Conservation (phyloP, 2,797 vertebrate genomes). For the Bovichtus diacanthus region DNA sequence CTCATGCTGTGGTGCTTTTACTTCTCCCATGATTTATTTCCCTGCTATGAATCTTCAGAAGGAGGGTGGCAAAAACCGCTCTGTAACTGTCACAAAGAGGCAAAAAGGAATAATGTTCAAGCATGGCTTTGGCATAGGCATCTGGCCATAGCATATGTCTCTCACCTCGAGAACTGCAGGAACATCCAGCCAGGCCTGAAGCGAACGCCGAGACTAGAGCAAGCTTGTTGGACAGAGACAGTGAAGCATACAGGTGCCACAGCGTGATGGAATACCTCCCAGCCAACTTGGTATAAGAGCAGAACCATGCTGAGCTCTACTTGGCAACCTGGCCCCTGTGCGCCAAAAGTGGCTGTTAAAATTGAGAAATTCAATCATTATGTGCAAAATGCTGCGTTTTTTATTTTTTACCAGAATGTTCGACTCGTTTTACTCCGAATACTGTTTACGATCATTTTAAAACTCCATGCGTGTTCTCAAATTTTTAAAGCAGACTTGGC, state of each 20-base stretch:
- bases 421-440: neutral
- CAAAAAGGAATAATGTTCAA: constrained; percentile 31
- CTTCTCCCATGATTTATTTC: constrained; percentile 43
- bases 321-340: constrained; percentile 23
- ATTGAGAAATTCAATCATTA: constrained; percentile 9
- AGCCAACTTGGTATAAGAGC: constrained; percentile 40
- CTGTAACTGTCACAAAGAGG: constrained; percentile 41
- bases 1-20: constrained; percentile 15
- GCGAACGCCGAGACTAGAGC: constrained; percentile 28
- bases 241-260: constrained; percentile 46
- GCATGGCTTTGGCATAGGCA: constrained; percentile 28
- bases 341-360: constrained; percentile 7
- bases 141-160: constrained; percentile 16
- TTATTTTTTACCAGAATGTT: neutral
- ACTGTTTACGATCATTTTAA: constrained; percentile 14
- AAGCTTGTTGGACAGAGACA: constrained; percentile 19
- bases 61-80: constrained; percentile 18
- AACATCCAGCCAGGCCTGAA: constrained; percentile 27
- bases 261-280: constrained; percentile 45
- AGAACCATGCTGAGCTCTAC: constrained; percentile 39
- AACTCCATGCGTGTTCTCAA: constrained; percentile 18
- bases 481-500: neutral
- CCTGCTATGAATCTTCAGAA: constrained; percentile 31
- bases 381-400: constrained; percentile 26
- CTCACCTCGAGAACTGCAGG: constrained; percentile 17